Evolutionary conservation across 2,113 vertebrate genomes (phyloP), one percentile per base, ranked within the genome.

Genomic region (Phyllopteryx taeniolatus): DNA sequence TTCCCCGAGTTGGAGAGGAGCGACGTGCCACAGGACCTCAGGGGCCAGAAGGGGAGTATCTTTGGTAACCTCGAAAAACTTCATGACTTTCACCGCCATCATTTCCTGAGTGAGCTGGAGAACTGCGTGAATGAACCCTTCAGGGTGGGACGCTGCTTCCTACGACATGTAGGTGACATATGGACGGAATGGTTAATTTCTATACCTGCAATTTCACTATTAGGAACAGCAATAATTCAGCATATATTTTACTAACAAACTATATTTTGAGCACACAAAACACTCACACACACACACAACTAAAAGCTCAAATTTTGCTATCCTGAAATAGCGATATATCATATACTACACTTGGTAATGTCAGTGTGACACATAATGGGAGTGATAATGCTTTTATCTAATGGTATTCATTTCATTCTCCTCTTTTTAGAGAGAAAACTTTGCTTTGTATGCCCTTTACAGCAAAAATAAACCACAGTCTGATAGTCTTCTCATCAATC

Each of bases 41-140:
- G 91, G 74, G 93, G 93, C 70, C 93, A 93, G 75, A 89, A 91
- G 75, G 91, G 90, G 31, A 85, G 75, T 75, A 86, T 94, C 74
- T 94, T 94, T n/a, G 92, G 93, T 20, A 94, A 93, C 80, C 77
- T 94, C 47, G 93, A 94, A 68, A 93, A 93, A 73, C 91, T 94
- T 39, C 85, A 90, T 5, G 93, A 94, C 74, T 94, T 94, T 82
- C 93, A 94, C 79, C 83, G 77, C 9, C 93, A 90, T 72, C 79
- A 90, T 66, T 94, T 94, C 77, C 80, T 92, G 14, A 77, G 85
- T 14, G 93, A 93, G 79, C 64, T 94, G 76, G 90, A 94, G 77
- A 75, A 75, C 80, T 91, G 92, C 22, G 19, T 85, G 63, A 75
- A 49, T 1, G 89, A 93, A 22, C 91, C 93, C 33, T 85, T 91